Evolutionary conservation across 2,797 vertebrate genomes (phyloP).

Genomic region (Schizopygopsis pylzovi): DNA sequence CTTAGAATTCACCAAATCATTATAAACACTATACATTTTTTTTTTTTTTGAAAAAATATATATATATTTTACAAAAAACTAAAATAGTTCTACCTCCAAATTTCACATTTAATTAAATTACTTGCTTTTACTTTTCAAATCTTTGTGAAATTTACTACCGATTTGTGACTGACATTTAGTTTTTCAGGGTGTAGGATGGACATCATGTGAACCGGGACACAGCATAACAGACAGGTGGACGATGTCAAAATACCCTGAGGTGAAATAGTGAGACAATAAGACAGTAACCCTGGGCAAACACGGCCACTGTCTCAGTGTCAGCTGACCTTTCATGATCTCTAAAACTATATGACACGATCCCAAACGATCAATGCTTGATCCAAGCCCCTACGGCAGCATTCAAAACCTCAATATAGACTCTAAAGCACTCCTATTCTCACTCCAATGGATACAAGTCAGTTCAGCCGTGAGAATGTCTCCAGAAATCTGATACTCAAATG

Average conservation of each 20-base stretch:
- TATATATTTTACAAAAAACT: neutral
- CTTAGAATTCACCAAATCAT: neutral
- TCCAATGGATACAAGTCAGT: neutral
- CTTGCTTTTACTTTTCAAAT: neutral
- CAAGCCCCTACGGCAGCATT: slow-evolving; percentile 22
- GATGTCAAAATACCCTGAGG: neutral
- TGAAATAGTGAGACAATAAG: slow-evolving; percentile 26
- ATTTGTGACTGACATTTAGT: neutral
- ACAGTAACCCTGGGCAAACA: slow-evolving; percentile 3
- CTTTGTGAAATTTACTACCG: neutral
- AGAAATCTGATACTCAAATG: neutral
- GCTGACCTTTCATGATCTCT: slow-evolving; percentile 36
- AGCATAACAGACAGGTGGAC: neutral
- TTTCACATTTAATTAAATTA: neutral
- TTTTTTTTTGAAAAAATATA: no score
- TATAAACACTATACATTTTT: neutral
- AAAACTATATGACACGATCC: slow-evolving; percentile 24
- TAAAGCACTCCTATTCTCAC: neutral
- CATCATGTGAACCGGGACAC: neutral
- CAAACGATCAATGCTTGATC: slow-evolving; percentile 26
- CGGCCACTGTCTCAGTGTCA: slow-evolving; percentile 17
- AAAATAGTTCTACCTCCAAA: neutral
- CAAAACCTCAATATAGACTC: slow-evolving; percentile 22
- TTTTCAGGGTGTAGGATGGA: neutral
- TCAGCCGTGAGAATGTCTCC: neutral